These are phyloP conservation scores for Xyrauchen texanus DNA, from an alignment of 2,113 vertebrate genomes.

Conservation along the genomic window DNA sequence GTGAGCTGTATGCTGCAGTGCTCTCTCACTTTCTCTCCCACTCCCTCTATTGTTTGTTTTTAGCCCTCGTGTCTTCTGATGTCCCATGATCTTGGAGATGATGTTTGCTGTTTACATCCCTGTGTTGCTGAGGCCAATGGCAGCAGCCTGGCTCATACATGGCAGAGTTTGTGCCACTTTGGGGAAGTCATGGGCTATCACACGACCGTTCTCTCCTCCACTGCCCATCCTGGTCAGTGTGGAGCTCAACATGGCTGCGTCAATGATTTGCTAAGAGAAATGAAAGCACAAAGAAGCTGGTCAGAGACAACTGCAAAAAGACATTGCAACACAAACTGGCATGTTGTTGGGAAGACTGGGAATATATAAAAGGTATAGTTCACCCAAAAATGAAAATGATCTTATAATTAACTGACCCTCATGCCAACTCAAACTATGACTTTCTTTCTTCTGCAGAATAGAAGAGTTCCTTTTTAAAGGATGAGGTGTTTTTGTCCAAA, in stretches of 20 bases:
- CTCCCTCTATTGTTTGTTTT: neutral
- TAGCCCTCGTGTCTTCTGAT: neutral
- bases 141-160: conserved; percentile 87
- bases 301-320: no score
- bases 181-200: conserved; percentile 86
- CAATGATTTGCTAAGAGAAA: conserved; percentile 83
- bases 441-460: no score
- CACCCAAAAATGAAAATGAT: no score
- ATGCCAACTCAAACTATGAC: no score
- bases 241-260: conserved; percentile 85
- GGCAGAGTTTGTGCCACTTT: conserved; percentile 88
- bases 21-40: conserved; percentile 11
- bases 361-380: no score
- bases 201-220: conserved; percentile 86
- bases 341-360: no score
- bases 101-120: conserved; percentile 83
- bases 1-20: conserved; percentile 37
- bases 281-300: neutral
- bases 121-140: conserved; percentile 85
- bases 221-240: conserved; percentile 78
- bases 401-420: no score
- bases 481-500: no score
- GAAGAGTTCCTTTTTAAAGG: no score
- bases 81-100: conserved; percentile 69
- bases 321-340: no score